phyloP scores from a whole-genome alignment of 2,888 invertebrate genomes.

The Temnothorax rugatulus region DNA sequence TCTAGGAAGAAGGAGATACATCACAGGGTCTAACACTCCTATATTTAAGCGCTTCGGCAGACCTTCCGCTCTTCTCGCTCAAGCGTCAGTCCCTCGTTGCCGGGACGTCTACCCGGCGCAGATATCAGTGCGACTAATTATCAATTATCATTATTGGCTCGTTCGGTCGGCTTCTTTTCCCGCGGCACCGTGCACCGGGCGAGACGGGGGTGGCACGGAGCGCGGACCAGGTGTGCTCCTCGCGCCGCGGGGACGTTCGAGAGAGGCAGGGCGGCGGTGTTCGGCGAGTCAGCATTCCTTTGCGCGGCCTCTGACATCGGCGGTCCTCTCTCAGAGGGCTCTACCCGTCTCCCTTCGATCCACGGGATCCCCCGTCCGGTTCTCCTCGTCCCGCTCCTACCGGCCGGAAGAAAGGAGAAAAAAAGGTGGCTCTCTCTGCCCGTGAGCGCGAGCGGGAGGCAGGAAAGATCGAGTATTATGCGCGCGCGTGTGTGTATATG shows the following conservation, averaged over 20 bases:
- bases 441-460: constrained; percentile 32
- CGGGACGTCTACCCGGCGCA: not conserved
- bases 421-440: constrained; percentile 21
- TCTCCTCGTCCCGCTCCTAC: constrained; percentile 52
- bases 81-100: not conserved
- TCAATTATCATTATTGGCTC: constrained; percentile 54
- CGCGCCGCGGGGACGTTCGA: constrained; percentile 51
- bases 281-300: constrained; percentile 80
- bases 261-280: constrained; percentile 56
- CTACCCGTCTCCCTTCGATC: constrained; percentile 64
- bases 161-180: constrained; percentile 31
- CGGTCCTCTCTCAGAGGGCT: constrained; percentile 75
- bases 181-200: not conserved
- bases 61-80: not conserved
- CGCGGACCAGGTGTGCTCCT: constrained; percentile 58
- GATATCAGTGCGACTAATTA: constrained; percentile 47
- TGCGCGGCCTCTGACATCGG: constrained; percentile 82
- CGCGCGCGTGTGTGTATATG: constrained; percentile 60
- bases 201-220: constrained; percentile 5
- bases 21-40: not conserved
- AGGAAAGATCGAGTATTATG: constrained; percentile 50
- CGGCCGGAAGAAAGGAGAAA: constrained; percentile 56
- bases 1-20: not conserved
- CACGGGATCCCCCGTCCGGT: constrained; percentile 47
- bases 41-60: not conserved